Evolutionary conservation across 2,797 vertebrate genomes (phyloP).

Genomic region (Mastacembelus armatus): DNA sequence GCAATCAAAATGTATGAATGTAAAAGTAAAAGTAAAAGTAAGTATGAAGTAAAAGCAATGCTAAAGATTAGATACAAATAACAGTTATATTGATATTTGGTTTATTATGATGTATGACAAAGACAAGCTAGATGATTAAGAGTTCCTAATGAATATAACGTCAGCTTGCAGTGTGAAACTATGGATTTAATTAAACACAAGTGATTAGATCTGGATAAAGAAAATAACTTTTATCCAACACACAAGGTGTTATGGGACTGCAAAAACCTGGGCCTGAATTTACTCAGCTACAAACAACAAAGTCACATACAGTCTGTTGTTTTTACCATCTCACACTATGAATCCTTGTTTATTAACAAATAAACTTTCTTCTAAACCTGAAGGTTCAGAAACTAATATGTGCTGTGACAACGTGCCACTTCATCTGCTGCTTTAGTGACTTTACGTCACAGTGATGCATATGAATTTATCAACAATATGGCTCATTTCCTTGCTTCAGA

Average conservation of each 20-base stretch:
- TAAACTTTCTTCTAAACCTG: background rate
- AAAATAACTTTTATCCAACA: slow-evolving; percentile 8
- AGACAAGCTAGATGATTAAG: background rate
- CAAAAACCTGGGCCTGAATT: background rate
- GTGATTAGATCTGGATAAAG: background rate
- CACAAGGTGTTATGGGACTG: background rate
- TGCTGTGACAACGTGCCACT: background rate
- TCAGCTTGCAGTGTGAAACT: background rate
- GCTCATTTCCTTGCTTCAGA: background rate
- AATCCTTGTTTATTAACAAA: background rate
- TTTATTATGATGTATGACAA: background rate
- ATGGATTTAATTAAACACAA: slow-evolving; percentile 14
- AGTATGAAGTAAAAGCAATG: background rate
- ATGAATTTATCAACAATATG: background rate
- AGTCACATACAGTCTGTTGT: too few relatives aligned
- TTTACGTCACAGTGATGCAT: background rate
- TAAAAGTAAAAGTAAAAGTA: background rate
- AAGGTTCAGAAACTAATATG: background rate
- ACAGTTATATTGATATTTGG: background rate
- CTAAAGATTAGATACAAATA: too few relatives aligned
- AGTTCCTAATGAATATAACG: background rate
- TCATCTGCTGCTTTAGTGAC: slow-evolving; percentile 1
- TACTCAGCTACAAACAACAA: background rate
- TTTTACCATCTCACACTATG: background rate
- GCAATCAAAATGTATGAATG: background rate